Base-by-base conservation (phyloP, 2,113 vertebrate species). In the Calyptommatus sinebrachiatus region DNA sequence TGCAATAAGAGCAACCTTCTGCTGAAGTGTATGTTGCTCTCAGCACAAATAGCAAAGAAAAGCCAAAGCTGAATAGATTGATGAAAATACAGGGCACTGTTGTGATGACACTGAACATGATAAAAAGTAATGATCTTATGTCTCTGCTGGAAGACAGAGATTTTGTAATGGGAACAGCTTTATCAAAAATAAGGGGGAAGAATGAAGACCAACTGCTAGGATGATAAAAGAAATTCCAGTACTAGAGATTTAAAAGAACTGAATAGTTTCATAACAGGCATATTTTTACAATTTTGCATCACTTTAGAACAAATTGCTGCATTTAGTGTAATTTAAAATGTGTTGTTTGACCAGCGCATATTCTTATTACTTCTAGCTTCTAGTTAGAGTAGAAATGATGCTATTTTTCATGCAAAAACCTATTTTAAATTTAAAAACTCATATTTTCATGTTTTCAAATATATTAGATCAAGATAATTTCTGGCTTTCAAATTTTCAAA, bases 131-230 rank as follows among this genome's bases (percentile, higher is more conserved):
- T 80, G 60, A 68, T 48, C 79, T 86, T 87, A 83, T 84, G 14
- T 53, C 68, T 72, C 65, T 79, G 57, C 71, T 82, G 81, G 71
- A 85, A 88, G 90, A 90, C 53, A 57, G 79, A 84, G 78, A 80
- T 87, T 88, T 72, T 81, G 48, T 83, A 86, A 82, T 73, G 80
- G 48, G 68, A 69, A 81, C 57, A 26, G 5, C 31, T 85, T 48
- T 53, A 57, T 84, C 74, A 66, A 10, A 69, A 31, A 61, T 53
- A 86, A 76, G 35, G 22, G 72, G 65, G 48, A 46, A 8, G 14
- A 62, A 73, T n/a, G 68, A 62, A 45, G 69, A 82, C n/a, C 72
- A 6, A 26, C 53, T 28, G 41, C 48, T 61, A 80, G 62, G n/a
- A 28, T 80, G 84, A 77, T 88, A 57, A 77, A 77, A 90, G 71